Evolutionary conservation across 2,888 invertebrate species (phyloP).

Genomic region (Nephrotoma appendiculata): DNA sequence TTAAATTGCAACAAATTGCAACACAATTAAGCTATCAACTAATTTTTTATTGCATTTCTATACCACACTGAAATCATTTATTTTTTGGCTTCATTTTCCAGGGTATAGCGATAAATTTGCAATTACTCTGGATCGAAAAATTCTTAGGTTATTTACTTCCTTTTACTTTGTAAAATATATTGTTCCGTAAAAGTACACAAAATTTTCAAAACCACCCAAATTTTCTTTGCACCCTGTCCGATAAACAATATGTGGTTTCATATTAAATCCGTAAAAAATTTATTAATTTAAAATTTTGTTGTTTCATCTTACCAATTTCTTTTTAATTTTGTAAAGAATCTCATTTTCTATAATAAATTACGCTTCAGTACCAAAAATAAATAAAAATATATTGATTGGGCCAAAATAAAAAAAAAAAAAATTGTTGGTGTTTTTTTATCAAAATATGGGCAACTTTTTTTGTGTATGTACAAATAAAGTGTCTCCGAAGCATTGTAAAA

Average conservation of each 20-base stretch:
- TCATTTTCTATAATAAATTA: neutral
- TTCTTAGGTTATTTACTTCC: too few species aligned
- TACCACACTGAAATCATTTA: too few species aligned
- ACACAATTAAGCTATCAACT: too few species aligned
- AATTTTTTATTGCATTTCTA: too few species aligned
- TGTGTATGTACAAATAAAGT: neutral
- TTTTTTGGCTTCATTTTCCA: too few species aligned
- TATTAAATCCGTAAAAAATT: neutral
- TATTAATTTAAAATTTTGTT: neutral
- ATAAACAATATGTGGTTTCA: neutral
- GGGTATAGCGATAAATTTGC: too few species aligned
- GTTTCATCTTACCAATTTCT: neutral
- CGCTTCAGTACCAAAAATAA: neutral
- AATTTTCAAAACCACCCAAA: neutral
- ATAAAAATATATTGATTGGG: neutral
- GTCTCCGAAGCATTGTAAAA: neutral
- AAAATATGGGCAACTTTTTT: neutral
- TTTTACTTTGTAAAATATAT: too few species aligned
- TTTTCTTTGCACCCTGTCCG: neutral
- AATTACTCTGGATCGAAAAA: too few species aligned
- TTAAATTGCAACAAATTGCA: too few species aligned
- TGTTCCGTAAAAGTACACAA: too few species aligned
- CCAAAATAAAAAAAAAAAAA: neutral
- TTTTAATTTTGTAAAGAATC: neutral
- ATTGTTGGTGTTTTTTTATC: neutral